phyloP scores from a whole-genome alignment of 2,797 vertebrate species.

The Anolis apletophallus region DNA sequence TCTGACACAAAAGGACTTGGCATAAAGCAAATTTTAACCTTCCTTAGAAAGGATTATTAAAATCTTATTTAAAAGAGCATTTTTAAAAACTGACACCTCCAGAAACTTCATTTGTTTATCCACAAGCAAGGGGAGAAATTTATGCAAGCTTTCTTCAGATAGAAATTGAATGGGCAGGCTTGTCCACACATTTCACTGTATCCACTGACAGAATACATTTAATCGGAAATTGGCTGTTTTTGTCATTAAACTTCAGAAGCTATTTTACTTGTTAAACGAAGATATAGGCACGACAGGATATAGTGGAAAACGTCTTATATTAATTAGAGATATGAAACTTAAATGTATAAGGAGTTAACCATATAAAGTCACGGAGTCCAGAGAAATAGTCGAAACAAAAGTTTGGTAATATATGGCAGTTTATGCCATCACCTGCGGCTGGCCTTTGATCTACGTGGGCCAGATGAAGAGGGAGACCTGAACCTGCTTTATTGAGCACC shows the following conservation, averaged over 20 bases:
- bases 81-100: neutral
- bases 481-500: no score
- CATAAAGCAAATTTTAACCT: constrained; percentile 23
- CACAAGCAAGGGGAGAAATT: neutral
- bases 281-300: no score
- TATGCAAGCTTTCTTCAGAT: neutral
- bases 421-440: no score
- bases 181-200: neutral
- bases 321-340: no score
- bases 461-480: no score
- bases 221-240: neutral
- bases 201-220: neutral
- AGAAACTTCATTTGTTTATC: constrained; percentile 29
- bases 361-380: no score
- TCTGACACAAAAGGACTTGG: constrained; percentile 11
- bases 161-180: neutral
- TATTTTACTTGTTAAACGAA: neutral
- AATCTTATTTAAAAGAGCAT: constrained; percentile 7
- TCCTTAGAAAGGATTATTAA: neutral
- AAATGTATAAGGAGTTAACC: no score
- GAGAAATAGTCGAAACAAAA: no score
- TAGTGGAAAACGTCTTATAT: no score
- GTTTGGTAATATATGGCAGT: no score
- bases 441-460: no score
- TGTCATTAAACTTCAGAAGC: neutral